phyloP scores from a whole-genome alignment of 2,888 invertebrate genomes.

The Anarsia innoxiella region DNA sequence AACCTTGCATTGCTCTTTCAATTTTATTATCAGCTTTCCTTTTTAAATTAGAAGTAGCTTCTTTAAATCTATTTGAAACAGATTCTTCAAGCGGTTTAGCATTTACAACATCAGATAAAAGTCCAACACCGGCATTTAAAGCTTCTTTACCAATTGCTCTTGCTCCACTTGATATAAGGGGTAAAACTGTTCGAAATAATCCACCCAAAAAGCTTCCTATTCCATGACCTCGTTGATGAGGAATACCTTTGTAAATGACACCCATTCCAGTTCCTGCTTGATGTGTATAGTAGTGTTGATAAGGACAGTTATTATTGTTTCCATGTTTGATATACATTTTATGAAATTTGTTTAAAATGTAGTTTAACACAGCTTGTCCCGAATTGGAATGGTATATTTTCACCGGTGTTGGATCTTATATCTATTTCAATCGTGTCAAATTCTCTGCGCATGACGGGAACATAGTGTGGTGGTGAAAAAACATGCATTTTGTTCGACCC shows the following conservation, averaged over 20 bases:
- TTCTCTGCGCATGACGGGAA: too few species aligned
- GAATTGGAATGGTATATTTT: constrained; percentile 26
- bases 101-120: too few species aligned
- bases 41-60: constrained; percentile 19
- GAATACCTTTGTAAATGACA: constrained; percentile 24
- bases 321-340: constrained; percentile 17
- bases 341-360: constrained; percentile 25
- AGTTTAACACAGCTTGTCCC: too few species aligned
- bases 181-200: constrained; percentile 24
- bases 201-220: constrained; percentile 21
- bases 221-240: constrained; percentile 20
- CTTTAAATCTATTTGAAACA: constrained; percentile 16
- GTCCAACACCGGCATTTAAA: constrained; percentile 22
- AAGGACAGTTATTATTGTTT: constrained; percentile 19
- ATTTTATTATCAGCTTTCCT: constrained; percentile 21
- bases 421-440: constrained; percentile 28
- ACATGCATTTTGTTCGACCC: constrained; percentile 24
- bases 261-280: too few species aligned
- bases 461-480: constrained; percentile 23
- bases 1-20: constrained; percentile 20
- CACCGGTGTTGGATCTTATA: constrained; percentile 28
- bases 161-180: constrained; percentile 23
- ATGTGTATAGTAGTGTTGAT: constrained; percentile 21
- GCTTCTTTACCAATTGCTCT: constrained; percentile 22
- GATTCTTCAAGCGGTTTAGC: constrained; percentile 14